Evolutionary conservation across 2,113 vertebrate species (phyloP).

Genomic region (Phaethornis superciliosus): DNA sequence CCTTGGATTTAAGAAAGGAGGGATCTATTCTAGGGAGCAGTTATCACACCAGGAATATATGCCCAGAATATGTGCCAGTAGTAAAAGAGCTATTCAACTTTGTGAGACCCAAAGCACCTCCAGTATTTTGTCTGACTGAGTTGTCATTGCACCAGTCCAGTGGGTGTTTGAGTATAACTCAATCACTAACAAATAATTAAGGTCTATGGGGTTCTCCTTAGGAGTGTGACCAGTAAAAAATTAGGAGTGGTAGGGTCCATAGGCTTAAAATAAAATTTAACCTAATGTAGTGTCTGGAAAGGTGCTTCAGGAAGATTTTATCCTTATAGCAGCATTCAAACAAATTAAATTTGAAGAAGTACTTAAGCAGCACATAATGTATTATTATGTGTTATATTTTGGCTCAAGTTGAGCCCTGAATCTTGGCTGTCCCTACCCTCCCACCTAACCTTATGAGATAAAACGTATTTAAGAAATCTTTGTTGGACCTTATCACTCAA

Average conservation of each 20-base stretch:
- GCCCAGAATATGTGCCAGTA: not conserved
- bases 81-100: not conserved
- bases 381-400: not conserved
- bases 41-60: not conserved
- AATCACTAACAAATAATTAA: not conserved
- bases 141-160: not conserved
- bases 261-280: not conserved
- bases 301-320: not conserved
- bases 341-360: not conserved
- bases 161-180: accelerated
- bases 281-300: not conserved
- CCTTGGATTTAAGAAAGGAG: not conserved
- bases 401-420: not conserved
- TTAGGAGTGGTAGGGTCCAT: not conserved
- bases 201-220: not conserved
- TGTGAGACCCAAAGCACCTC: not conserved
- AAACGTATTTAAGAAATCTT: not conserved
- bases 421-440: not conserved
- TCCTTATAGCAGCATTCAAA: not conserved
- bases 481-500: not conserved
- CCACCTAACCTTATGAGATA: not conserved
- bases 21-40: not conserved
- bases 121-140: not conserved
- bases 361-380: accelerated
- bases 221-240: not conserved